Percentiles rank a stretch among this genome's conserved stretches.
These are phyloP conservation scores for Aviceda subcristata DNA, from an alignment of 2,113 vertebrate species.

Conservation along the genomic window DNA sequence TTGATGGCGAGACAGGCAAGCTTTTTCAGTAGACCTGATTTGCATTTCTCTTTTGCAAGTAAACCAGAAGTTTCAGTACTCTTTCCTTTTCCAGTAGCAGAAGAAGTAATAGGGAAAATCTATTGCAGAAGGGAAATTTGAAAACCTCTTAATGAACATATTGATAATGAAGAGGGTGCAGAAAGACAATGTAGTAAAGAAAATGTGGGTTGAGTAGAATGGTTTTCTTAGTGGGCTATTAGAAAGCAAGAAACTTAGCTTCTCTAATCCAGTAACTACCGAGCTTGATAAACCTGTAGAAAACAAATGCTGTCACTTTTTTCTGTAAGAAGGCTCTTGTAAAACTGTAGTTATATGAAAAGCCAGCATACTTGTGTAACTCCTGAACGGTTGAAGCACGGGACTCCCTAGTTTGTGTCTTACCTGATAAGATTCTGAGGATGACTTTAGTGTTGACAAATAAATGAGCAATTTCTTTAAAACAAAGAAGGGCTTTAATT, in stretches of 20 bases:
- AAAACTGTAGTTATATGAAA: background rate
- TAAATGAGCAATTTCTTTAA: background rate
- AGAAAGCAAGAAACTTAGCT: background rate
- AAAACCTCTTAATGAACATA: background rate
- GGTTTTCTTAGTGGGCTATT: background rate
- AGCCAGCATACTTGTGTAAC: background rate
- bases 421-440: background rate
- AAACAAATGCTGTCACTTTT: background rate
- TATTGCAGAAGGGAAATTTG: background rate
- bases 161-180: background rate
- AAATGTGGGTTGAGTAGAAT: background rate
- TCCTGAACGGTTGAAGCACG: background rate
- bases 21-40: background rate
- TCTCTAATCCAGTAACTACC: background rate
- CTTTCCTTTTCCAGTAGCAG: background rate
- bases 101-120: background rate
- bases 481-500: background rate
- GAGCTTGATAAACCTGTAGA: background rate
- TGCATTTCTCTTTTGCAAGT: background rate
- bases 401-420: background rate
- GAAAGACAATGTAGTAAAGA: background rate
- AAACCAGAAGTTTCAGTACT: background rate
- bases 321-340: background rate
- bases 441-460: background rate
- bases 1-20: background rate